These are phyloP conservation scores for Echeneis naucrates DNA, from an alignment of 2,797 vertebrate species.

Conservation along the genomic window DNA sequence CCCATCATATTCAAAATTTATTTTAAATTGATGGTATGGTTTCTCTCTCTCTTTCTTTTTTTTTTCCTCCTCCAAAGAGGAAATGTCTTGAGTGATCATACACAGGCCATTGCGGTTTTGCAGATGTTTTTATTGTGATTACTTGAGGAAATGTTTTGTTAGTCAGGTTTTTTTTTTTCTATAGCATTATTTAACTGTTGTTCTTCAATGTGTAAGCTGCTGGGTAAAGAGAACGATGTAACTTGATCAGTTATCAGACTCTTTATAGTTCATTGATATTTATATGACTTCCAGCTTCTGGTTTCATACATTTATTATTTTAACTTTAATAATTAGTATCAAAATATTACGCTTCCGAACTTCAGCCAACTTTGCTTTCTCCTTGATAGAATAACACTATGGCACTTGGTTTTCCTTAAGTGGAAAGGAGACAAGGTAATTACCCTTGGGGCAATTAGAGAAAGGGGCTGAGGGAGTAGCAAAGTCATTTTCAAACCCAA, in stretches of 20 bases:
- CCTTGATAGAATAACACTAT: conserved; percentile 68
- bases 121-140: conserved; percentile 83
- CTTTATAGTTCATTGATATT: conserved; percentile 60
- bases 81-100: conserved; percentile 74
- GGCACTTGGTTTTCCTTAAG: conserved; percentile 75
- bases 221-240: conserved; percentile 54
- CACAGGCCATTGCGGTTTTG: conserved; percentile 69
- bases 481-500: conserved; percentile 88
- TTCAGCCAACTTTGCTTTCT: conserved; percentile 56
- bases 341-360: conserved; percentile 59
- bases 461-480: conserved; percentile 78
- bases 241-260: conserved; percentile 47
- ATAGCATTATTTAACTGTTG: conserved; percentile 60
- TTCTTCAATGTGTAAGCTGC: conserved; percentile 36
- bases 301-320: conserved; percentile 65
- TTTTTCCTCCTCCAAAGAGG: conserved; percentile 24
- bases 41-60: conserved; percentile 2
- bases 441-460: conserved; percentile 84
- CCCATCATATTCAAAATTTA: conserved; percentile 74
- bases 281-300: conserved; percentile 31
- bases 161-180: conserved; percentile 66
- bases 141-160: conserved; percentile 84
- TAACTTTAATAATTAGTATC: conserved; percentile 54
- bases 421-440: conserved; percentile 84
- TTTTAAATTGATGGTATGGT: conserved; percentile 67